Conservation (phyloP, 2,113 vertebrate species). For the Symphodus melops region DNA sequence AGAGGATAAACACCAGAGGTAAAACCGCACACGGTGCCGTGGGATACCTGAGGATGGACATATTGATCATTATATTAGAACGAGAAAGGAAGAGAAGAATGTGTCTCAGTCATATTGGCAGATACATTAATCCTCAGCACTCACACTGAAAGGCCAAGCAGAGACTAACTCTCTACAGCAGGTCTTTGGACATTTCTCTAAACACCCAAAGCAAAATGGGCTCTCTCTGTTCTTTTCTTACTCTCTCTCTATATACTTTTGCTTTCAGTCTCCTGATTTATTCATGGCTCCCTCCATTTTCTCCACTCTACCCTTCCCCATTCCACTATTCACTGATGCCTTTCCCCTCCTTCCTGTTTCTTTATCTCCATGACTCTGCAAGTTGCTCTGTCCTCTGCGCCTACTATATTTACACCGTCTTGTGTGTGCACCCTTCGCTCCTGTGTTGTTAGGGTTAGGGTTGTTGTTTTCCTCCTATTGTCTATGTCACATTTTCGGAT, state of each 20-base stretch:
- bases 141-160: slow-evolving; percentile 1
- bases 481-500: not conserved
- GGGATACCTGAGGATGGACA: no score
- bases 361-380: not conserved
- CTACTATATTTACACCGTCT: not conserved
- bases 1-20: not conserved
- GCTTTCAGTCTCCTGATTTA: not conserved
- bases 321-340: not conserved
- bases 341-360: not conserved
- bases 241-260: not conserved
- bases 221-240: not conserved
- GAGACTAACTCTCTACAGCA: not conserved
- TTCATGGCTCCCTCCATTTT: not conserved
- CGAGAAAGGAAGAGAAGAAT: not conserved
- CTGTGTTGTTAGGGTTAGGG: no score
- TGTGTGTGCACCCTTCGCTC: not conserved
- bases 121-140: slow-evolving; percentile 14
- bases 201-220: not conserved
- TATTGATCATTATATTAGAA: not conserved
- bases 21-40: not conserved
- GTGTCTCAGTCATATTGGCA: not conserved
- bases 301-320: not conserved
- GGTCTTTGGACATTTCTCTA: not conserved
- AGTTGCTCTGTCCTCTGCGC: not conserved
- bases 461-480: not conserved